Evolutionary conservation across 2,797 vertebrate genomes (phyloP).

Genomic region (Ctenopoma multispine): DNA sequence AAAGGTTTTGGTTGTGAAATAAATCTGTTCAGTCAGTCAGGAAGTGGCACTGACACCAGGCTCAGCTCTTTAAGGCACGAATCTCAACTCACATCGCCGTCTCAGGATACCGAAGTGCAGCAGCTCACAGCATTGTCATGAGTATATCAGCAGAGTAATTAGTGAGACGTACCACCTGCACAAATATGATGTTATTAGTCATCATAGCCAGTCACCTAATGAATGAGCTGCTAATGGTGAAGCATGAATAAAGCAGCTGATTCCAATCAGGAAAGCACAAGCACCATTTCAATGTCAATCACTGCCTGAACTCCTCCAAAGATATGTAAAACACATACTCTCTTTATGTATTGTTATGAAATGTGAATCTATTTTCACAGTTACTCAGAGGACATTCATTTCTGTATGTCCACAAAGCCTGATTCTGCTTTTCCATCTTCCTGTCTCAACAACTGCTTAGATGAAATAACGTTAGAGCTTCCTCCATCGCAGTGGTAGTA

Average conservation of each 20-base stretch:
- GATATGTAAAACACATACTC: too few relatives aligned
- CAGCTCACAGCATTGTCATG: too few relatives aligned
- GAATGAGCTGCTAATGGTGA: neutral
- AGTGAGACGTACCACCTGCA: conserved; percentile 2
- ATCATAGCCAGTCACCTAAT: conserved; percentile 6
- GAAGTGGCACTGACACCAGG: neutral
- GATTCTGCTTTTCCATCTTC: too few relatives aligned
- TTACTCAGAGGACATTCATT: too few relatives aligned
- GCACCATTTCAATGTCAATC: neutral
- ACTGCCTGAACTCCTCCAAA: neutral
- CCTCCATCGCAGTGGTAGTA: too few relatives aligned
- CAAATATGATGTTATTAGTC: neutral
- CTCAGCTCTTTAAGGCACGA: neutral
- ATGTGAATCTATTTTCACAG: too few relatives aligned
- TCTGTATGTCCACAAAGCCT: too few relatives aligned
- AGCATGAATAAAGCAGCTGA: conserved; percentile 3
- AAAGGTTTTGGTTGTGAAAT: conserved; percentile 9
- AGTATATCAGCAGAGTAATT: conserved; percentile 10
- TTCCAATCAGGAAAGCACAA: neutral
- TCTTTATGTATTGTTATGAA: too few relatives aligned
- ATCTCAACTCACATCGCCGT: too few relatives aligned
- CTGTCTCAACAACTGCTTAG: too few relatives aligned
- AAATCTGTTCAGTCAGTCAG: conserved; percentile 7
- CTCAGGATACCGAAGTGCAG: too few relatives aligned
- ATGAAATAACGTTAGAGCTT: too few relatives aligned